These are phyloP conservation scores for Malurus splendens DNA, from an alignment of 2,797 vertebrate genomes.

Conservation along the genomic window DNA sequence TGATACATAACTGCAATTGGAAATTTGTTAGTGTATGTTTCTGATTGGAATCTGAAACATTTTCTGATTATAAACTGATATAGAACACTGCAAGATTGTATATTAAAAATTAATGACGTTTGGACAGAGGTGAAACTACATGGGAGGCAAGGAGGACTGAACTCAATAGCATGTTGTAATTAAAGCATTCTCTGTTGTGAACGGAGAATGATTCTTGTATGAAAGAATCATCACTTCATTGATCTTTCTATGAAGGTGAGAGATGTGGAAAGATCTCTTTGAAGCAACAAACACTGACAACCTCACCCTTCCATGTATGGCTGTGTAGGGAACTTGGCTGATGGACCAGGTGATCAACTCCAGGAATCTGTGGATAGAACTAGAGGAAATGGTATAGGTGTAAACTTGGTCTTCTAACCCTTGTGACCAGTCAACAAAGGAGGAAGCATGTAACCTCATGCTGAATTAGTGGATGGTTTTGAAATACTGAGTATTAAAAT, in stretches of 20 bases:
- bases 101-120: neutral
- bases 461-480: neutral
- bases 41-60: neutral
- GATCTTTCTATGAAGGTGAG: neutral
- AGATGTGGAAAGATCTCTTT: neutral
- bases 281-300: neutral
- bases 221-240: neutral
- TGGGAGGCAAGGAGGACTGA: neutral
- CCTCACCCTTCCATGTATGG: neutral
- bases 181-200: neutral
- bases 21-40: neutral
- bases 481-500: neutral
- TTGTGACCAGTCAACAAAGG: neutral
- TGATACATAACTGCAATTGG: neutral
- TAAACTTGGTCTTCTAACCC: neutral
- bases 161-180: neutral
- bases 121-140: neutral
- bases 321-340: neutral
- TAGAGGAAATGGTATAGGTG: neutral
- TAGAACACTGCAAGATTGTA: neutral
- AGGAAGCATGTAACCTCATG: neutral
- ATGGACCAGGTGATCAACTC: neutral
- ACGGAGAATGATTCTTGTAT: neutral
- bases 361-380: neutral
- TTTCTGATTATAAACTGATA: neutral